Conservation (phyloP, 2,797 vertebrate genomes). For the Syngnathus acus region DNA sequence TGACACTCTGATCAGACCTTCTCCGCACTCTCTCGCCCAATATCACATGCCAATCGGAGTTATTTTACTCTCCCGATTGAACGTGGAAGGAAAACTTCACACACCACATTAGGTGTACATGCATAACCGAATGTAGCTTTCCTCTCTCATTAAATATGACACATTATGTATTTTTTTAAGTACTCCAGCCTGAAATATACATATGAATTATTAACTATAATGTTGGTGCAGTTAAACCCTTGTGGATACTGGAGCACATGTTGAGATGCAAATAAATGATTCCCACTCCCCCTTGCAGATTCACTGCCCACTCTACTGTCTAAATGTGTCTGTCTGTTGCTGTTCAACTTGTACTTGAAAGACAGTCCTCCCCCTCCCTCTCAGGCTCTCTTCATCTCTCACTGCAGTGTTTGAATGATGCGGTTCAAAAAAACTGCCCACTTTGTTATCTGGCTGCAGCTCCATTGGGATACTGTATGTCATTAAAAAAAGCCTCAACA, state of each 20-base stretch:
- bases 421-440: slow-evolving; percentile 37
- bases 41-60: background rate
- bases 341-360: slow-evolving; percentile 34
- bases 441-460: slow-evolving; percentile 19
- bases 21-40: background rate
- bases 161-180: background rate
- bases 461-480: background rate
- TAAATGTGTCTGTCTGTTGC: slow-evolving; percentile 43
- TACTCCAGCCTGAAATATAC: background rate
- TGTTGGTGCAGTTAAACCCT: too few relatives aligned
- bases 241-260: slow-evolving; percentile 7
- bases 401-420: slow-evolving; percentile 29
- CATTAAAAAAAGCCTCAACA: background rate
- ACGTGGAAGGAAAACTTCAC: background rate
- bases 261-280: slow-evolving; percentile 12
- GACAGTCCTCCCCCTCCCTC: slow-evolving; percentile 12
- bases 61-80: background rate
- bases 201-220: too few relatives aligned
- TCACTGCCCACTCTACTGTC: slow-evolving; percentile 38
- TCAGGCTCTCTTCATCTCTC: slow-evolving; percentile 7
- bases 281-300: slow-evolving; percentile 20
- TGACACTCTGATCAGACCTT: slow-evolving; percentile 12
- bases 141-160: background rate
- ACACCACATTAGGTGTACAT: background rate
- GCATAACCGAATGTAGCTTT: background rate